Evolutionary conservation across 2,888 invertebrate species (phyloP).

Genomic region (Tromatobia lineatoria): DNA sequence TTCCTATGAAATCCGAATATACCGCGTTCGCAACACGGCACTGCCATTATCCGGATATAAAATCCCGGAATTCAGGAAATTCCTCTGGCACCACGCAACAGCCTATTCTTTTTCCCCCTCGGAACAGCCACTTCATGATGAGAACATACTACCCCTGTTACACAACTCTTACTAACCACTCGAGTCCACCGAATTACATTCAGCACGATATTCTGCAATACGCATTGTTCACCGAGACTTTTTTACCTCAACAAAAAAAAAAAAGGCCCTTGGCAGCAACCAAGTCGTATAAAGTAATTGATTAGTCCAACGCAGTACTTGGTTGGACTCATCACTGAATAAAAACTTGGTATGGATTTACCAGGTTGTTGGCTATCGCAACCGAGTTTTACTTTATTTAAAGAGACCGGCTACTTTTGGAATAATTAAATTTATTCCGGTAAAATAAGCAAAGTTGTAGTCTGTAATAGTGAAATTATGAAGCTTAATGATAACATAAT

Average conservation of each 20-base stretch:
- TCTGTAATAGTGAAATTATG: too few species aligned
- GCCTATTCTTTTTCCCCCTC: conserved; percentile 29
- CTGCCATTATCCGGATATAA: conserved; percentile 61
- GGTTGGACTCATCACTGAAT: too few species aligned
- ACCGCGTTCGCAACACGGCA: conserved; percentile 47
- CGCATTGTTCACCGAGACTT: not conserved
- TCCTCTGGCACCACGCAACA: conserved; percentile 56
- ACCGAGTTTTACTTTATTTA: too few species aligned
- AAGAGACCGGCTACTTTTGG: too few species aligned
- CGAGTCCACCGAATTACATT: conserved; percentile 8
- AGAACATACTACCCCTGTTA: conserved; percentile 1
- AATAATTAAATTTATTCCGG: too few species aligned
- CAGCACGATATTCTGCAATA: not conserved
- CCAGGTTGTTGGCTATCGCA: too few species aligned
- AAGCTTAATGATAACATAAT: too few species aligned
- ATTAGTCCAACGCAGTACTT: too few species aligned
- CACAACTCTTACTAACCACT: not conserved
- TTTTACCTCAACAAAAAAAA: not conserved
- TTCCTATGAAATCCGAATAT: conserved; percentile 34
- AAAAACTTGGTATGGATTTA: too few species aligned
- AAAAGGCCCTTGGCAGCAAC: too few species aligned
- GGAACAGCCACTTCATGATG: conserved; percentile 19
- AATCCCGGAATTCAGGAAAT: conserved; percentile 60
- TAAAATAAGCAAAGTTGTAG: too few species aligned
- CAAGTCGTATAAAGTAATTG: too few species aligned